Percentiles rank a stretch among this genome's conserved stretches.
phyloP scores from a whole-genome alignment of 2,113 vertebrate genomes.

The Peucedramus taeniatus region DNA sequence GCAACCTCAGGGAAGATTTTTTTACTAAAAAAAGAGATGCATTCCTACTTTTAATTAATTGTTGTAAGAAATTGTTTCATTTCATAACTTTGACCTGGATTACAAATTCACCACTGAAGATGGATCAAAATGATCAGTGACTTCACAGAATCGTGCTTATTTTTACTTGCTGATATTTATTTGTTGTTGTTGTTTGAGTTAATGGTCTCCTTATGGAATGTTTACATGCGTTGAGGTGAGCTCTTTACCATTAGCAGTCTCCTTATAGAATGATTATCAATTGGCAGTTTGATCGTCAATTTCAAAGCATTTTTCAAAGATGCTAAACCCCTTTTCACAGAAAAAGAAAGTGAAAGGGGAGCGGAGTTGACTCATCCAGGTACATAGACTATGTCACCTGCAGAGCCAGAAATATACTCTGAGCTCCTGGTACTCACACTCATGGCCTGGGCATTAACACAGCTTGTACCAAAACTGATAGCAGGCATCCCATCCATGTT shows the following conservation, averaged over 20 bases:
- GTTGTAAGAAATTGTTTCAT: neutral
- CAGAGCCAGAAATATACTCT: neutral
- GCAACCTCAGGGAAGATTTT: neutral
- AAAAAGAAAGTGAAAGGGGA: constrained; percentile 52
- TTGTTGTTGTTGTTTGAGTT: neutral
- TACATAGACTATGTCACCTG: neutral
- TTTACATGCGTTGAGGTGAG: neutral
- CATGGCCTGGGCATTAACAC: neutral
- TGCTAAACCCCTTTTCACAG: neutral
- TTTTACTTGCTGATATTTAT: neutral
- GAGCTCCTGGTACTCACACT: neutral
- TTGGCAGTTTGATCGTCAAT: neutral
- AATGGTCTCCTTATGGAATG: neutral
- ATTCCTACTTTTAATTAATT: neutral
- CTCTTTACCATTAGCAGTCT: neutral
- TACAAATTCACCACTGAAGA: neutral
- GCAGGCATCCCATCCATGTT: neutral
- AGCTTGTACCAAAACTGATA: neutral
- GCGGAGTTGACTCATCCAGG: neutral
- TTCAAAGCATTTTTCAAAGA: constrained; percentile 1
- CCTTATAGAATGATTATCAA: neutral
- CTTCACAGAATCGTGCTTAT: neutral
- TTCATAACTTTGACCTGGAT: neutral
- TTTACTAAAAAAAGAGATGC: neutral
- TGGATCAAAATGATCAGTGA: neutral